Percentiles rank a stretch among this genome's conserved stretches.
phyloP scores from a whole-genome alignment of 2,113 vertebrate species.

The Cebus imitator region DNA sequence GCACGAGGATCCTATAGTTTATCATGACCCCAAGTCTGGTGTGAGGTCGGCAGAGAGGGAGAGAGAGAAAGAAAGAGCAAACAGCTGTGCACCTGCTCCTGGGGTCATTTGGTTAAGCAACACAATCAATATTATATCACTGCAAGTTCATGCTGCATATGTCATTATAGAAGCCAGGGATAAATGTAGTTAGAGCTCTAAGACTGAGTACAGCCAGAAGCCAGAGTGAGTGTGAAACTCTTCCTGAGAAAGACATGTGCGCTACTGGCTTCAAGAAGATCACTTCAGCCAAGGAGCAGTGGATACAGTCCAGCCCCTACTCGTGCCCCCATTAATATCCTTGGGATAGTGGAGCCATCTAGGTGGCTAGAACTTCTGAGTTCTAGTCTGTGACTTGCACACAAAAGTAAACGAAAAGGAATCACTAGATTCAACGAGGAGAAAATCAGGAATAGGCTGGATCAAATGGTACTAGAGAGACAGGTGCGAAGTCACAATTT shows the following conservation, averaged over 20 bases:
- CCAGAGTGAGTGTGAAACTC: background rate
- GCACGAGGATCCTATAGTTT: background rate
- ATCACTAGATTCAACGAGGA: background rate
- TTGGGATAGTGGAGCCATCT: background rate
- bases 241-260: background rate
- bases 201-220: background rate
- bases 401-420: background rate
- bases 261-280: background rate
- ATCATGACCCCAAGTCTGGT: background rate
- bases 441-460: background rate
- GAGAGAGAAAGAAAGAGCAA: background rate
- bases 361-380: background rate
- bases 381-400: background rate
- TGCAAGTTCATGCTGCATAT: background rate
- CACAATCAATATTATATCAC: background rate
- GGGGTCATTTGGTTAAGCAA: background rate
- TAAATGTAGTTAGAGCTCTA: background rate
- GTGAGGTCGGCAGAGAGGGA: background rate
- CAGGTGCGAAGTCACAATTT: background rate
- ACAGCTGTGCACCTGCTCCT: background rate
- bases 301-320: background rate
- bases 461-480: background rate
- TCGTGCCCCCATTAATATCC: background rate
- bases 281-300: background rate
- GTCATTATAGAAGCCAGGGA: background rate